Evolutionary conservation across 2,888 invertebrate species (phyloP), one percentile per base, ranked within the genome.

Genomic region (Axea sp.): DNA sequence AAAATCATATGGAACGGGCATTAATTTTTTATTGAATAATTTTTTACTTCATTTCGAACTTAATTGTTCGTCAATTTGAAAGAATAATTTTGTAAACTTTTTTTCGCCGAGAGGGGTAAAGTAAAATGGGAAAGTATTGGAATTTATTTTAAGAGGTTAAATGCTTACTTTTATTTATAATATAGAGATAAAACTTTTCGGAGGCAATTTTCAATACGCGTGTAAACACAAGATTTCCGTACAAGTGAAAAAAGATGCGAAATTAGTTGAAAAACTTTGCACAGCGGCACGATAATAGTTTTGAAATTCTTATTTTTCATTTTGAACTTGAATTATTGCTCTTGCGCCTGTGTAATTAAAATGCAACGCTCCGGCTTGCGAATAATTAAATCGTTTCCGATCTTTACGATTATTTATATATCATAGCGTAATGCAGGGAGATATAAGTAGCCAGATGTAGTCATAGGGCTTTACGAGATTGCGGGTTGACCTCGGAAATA

Each of bases 401-500:
- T 73, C 37, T 35, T 51, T 35, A 35, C 37, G 15, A 43, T 15
- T 39, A 24, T 43, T 57, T 64, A 43, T 35, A 11, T 47, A 60
- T 57, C 37, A 33, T 55, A 41, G 71, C 39, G 31, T 28, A 60
- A 49, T 37, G 33, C 35, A 8, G 41, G 37, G 49, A 68, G 72
- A 75, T 67, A 47, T 68, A 53, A 72, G 57, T 53, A 39, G 39
- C 77, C 75, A 76, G 65, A 49, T 30, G 30, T 60, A 65, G 67
- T 73, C 55, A 26, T 47, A 39, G 39, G 26, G 33, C 47, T 79
- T 78, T 80, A 81, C 77, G 80, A 80, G 81, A 78, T 82, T 82
- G 82, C 77, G 79, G 83, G 79, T 78, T 81, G 81, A 82, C 82
- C 84, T 82, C 82, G 82, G 82, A 83, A 82, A 80, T 84, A 83